Conservation (phyloP, 2,113 vertebrate species). For the Chaetura pelagica region DNA sequence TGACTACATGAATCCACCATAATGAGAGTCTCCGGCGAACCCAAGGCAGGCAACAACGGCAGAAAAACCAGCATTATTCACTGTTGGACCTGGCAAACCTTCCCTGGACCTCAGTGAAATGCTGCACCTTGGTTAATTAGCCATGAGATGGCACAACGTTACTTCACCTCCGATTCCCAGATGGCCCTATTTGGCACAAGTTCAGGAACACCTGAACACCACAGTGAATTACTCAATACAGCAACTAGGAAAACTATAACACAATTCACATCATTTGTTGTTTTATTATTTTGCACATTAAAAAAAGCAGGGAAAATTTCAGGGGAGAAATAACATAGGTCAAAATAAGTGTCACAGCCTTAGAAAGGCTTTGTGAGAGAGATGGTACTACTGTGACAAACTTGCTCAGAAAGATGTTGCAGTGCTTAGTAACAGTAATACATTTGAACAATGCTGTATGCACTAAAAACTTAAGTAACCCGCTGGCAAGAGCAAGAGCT, state of each 20-base stretch:
- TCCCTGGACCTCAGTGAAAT: neutral
- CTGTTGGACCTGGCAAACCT: neutral
- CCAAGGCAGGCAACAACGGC: neutral
- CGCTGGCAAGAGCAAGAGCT: neutral
- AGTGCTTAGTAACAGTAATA: neutral
- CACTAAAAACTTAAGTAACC: neutral
- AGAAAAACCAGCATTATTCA: neutral
- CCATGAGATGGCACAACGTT: neutral
- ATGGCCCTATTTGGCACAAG: neutral
- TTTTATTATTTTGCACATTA: neutral
- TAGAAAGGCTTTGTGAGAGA: neutral
- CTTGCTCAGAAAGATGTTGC: neutral
- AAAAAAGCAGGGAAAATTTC: neutral
- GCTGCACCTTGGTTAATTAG: neutral
- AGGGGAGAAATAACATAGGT: fast-evolving
- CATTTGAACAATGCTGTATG: neutral
- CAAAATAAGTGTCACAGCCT: neutral
- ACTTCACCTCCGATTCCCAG: neutral
- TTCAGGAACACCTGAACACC: no score
- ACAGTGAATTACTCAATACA: fast-evolving
- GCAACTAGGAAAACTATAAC: neutral
- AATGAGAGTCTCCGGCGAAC: neutral
- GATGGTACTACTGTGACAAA: neutral
- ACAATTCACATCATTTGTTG: fast-evolving
- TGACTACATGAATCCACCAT: neutral